Conservation (phyloP, 2,113 vertebrate genomes). For the Ctenodactylus gundi region DNA sequence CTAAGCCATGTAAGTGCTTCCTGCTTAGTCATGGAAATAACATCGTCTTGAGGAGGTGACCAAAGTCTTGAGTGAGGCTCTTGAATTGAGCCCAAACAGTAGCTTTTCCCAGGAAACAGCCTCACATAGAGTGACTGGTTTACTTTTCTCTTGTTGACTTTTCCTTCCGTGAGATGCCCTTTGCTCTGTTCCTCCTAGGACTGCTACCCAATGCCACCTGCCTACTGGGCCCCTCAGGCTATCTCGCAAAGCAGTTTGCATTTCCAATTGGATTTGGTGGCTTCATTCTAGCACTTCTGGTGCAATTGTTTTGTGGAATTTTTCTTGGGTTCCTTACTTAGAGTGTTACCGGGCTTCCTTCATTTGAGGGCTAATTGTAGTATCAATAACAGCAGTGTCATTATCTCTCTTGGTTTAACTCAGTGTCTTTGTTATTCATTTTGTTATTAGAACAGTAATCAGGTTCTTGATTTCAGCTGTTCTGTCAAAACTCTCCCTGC, state of each 20-base stretch:
- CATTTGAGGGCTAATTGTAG: constrained; percentile 5
- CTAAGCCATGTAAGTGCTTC: neutral
- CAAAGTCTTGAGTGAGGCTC: neutral
- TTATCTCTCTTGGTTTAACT: neutral
- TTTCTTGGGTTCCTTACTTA: neutral
- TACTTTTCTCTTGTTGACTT: neutral
- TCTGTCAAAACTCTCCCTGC: constrained; percentile 44
- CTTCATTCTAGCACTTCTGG: neutral
- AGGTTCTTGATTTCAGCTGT: constrained; percentile 10
- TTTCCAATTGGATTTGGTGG: neutral
- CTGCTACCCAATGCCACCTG: neutral
- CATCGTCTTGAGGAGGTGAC: neutral
- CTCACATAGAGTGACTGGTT: neutral
- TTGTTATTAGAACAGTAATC: constrained; percentile 40
- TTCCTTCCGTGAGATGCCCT: neutral
- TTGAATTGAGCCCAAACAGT: neutral
- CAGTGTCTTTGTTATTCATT: neutral
- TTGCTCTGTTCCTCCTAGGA: neutral
- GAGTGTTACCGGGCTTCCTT: neutral
- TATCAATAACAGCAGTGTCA: neutral
- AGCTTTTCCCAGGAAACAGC: neutral
- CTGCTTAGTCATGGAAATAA: neutral
- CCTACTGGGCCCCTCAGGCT: neutral
- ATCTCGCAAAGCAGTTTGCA: neutral
- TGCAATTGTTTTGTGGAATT: neutral